phyloP scores from a whole-genome alignment of 2,888 invertebrate genomes.

The Germaria angustata region DNA sequence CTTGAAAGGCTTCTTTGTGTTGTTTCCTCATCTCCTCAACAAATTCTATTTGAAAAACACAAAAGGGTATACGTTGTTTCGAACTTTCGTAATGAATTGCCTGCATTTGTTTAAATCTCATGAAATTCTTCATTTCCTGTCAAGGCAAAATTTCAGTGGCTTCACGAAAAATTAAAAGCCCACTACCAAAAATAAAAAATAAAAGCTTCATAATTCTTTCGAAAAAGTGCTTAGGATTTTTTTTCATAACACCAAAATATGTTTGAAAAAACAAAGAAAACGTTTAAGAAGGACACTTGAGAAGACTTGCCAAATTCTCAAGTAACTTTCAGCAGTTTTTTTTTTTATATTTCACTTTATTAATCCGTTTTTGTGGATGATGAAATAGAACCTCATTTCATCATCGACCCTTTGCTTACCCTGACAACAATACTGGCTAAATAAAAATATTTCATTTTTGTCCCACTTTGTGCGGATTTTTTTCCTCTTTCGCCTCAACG shows the following conservation, averaged over 20 bases:
- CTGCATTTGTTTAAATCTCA: background rate
- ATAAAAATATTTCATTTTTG: conserved; percentile 11
- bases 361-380: background rate
- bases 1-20: too few relatives aligned
- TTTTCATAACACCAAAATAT: background rate
- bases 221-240: background rate
- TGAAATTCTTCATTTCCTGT: conserved; percentile 15
- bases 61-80: too few relatives aligned
- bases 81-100: background rate
- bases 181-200: background rate
- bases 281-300: background rate
- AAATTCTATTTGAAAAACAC: too few relatives aligned
- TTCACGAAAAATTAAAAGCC: background rate
- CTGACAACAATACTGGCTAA: background rate
- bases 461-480: conserved; percentile 12
- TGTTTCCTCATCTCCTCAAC: too few relatives aligned
- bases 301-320: conserved; percentile 3
- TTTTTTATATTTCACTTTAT: background rate
- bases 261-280: background rate
- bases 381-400: conserved; percentile 6
- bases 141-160: background rate
- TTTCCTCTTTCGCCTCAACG: background rate
- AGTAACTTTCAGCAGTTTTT: conserved; percentile 38
- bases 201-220: background rate
- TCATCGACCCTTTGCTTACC: background rate